Evolutionary conservation across 2,888 invertebrate genomes (phyloP).

Genomic region (Plagodis pulveraria): DNA sequence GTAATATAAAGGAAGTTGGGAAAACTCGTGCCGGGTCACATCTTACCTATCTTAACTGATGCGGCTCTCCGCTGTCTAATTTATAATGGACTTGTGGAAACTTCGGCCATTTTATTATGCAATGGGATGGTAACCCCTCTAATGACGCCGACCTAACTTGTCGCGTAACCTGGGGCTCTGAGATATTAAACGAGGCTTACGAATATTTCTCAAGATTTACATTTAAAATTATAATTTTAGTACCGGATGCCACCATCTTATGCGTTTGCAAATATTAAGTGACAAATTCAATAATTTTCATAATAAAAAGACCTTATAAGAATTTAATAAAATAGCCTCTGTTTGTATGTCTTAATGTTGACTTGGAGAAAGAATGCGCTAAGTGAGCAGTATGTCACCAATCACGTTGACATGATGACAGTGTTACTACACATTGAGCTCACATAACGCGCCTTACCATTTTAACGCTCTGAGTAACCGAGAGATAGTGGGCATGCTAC

Average conservation of each 20-base stretch:
- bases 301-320: too few relatives aligned
- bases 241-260: conserved; percentile 2
- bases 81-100: conserved; percentile 85
- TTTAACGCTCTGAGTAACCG: too few relatives aligned
- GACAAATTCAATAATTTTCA: too few relatives aligned
- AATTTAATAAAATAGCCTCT: too few relatives aligned
- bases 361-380: too few relatives aligned
- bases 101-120: conserved; percentile 85
- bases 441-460: too few relatives aligned
- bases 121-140: conserved; percentile 83
- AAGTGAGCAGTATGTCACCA: too few relatives aligned
- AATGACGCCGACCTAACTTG: conserved; percentile 80
- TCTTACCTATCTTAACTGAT: conserved; percentile 84
- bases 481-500: too few relatives aligned
- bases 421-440: too few relatives aligned
- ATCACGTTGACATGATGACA: too few relatives aligned
- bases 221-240: conserved; percentile 52
- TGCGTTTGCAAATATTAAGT: too few relatives aligned
- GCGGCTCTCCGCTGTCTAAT: conserved; percentile 84
- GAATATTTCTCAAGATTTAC: conserved; percentile 64
- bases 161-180: conserved; percentile 72
- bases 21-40: conserved; percentile 81
- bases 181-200: conserved; percentile 76
- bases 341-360: too few relatives aligned
- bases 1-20: conserved; percentile 79